Evolutionary conservation across 2,113 vertebrate genomes (phyloP).

Genomic region (Gambusia holbrooki): DNA sequence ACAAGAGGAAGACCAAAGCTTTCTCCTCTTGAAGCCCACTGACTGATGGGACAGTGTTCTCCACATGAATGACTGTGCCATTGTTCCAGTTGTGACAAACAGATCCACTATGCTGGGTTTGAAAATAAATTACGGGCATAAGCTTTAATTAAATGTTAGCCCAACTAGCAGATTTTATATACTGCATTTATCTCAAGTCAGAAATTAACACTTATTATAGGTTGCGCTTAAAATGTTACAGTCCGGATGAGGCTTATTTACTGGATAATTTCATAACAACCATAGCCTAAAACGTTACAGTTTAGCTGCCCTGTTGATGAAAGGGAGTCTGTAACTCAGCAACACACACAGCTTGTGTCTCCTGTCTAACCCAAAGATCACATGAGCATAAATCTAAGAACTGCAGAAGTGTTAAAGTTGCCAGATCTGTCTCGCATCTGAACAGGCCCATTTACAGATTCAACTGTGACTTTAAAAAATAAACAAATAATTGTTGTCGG

Average conservation of each 20-base stretch:
- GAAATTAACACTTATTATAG: too few species aligned
- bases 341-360: neutral
- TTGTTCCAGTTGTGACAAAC: neutral
- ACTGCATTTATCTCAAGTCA: too few species aligned
- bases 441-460: neutral
- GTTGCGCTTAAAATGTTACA: neutral
- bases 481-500: neutral
- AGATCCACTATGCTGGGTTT: neutral
- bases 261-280: neutral
- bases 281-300: neutral
- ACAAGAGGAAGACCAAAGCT: neutral
- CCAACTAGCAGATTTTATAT: too few species aligned
- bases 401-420: neutral
- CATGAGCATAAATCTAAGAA: neutral
- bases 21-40: constrained; percentile 23
- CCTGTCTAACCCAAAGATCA: neutral
- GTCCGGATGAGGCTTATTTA: neutral
- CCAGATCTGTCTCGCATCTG: neutral
- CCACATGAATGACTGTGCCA: neutral
- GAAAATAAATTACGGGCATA: too few species aligned
- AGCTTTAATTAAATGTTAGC: too few species aligned
- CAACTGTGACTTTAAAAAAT: neutral
- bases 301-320: neutral
- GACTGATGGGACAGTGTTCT: neutral
- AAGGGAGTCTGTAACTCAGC: neutral